Evolutionary conservation across 64 coral and sea anemone genomes (phyloP), one percentile per base, ranked within the genome.

Genomic region (Cladopsammia gracilis): DNA sequence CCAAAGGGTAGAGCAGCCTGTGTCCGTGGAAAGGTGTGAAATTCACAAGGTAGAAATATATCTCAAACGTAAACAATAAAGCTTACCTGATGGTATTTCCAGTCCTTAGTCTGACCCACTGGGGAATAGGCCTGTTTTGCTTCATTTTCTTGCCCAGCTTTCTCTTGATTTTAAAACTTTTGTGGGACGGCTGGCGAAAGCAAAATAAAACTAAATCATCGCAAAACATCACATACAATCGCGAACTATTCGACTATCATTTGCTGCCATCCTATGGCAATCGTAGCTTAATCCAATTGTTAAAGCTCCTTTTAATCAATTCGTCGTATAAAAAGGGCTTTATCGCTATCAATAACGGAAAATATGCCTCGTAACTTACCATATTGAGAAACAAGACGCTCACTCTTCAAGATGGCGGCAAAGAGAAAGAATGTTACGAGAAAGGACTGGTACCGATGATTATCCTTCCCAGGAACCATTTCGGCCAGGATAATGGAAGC

Each of bases 61-160:
- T 56, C 10, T 2, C 4, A 14, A 25, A 16, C 25, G 12, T 4
- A 74, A 12, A 8, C 73, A 16, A 56, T 64, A 25, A 69, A 49
- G 6, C 83, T 64, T 42, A 99, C 97, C 97, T 93, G 18, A 99
- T 99, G 12, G 80, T 91, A 50, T 99, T 99, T 83, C 97, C 97
- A 88, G 97, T 99, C 78, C 94, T 91, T 24, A 99, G 83, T 68
- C 97, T 90, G 46, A 99, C 97, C 97, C 97, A 99, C 53, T 99
- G 97, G 9, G 97, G 97, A 46, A 99, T 99, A 15, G 97, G 97
- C 72, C 97, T 90, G 18, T 99, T 99, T 64, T 96, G 91, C 26
- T 99, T 99, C 97, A 96, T 96, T 78, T 99, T 99, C 49, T 91
- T 99, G 11, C 88, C 94, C 88, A 99, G 87, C 68, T 94, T 96